Percentiles rank a stretch among this genome's conserved stretches.
These are phyloP conservation scores for Drosophila micromelanica DNA, from an alignment of 1,140 invertebrate species.

Conservation along the genomic window DNA sequence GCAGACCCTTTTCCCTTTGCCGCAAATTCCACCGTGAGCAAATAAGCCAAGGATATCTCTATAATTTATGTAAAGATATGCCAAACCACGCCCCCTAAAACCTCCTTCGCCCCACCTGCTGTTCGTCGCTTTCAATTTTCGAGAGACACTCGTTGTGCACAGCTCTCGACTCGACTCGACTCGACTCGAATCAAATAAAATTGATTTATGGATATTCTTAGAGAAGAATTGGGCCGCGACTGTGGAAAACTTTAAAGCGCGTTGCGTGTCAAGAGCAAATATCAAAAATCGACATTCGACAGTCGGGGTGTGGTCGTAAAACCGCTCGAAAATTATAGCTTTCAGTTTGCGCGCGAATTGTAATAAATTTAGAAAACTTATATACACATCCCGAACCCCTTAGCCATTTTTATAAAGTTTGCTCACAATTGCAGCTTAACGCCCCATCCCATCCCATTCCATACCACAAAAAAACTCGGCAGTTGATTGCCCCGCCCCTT, in stretches of 20 bases:
- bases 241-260: slow-evolving; percentile 68
- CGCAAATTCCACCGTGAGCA: slow-evolving; percentile 19
- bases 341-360: slow-evolving; percentile 78
- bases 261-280: slow-evolving; percentile 81
- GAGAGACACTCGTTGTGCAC: slow-evolving; percentile 52
- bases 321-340: slow-evolving; percentile 81
- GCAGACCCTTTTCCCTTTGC: slow-evolving; percentile 3
- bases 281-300: slow-evolving; percentile 80
- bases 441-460: not conserved
- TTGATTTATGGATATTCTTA: slow-evolving; percentile 82
- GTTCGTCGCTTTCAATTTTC: slow-evolving; percentile 63
- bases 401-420: slow-evolving; percentile 72
- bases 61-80: slow-evolving; percentile 79
- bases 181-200: slow-evolving; percentile 69
- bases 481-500: slow-evolving; percentile 26
- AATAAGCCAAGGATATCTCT: slow-evolving; percentile 69
- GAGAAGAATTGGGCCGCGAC: slow-evolving; percentile 21
- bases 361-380: slow-evolving; percentile 82
- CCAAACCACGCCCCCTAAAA: slow-evolving; percentile 11
- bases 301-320: slow-evolving; percentile 74
- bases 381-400: slow-evolving; percentile 57
- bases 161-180: slow-evolving; percentile 22
- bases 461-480: not conserved
- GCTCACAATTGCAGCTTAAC: slow-evolving; percentile 60
- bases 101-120: slow-evolving; percentile 9